Evolutionary conservation across 2,888 invertebrate species (phyloP), one percentile per base, ranked within the genome.

Genomic region (Lypha dubia): DNA sequence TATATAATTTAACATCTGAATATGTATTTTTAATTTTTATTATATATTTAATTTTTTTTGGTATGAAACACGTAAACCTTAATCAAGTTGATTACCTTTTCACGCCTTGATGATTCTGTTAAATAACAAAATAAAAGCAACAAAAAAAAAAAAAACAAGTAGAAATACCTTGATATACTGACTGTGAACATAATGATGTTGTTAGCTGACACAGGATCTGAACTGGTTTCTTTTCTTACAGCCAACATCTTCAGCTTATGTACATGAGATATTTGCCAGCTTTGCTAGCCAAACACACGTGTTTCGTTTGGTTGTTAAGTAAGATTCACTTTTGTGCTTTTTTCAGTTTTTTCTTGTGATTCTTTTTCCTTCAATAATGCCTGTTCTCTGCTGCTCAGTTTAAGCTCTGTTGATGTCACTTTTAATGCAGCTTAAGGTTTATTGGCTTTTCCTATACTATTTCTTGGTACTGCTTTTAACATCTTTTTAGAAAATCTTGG

Each of bases 311-410:
- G 28, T 28, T 81, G 56, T 77, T 83, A 88, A 88, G 87, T 88
- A 88, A 89, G 89, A 89, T 89, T 89, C 89, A 89, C 90, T 89
- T 90, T 89, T 89, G 88, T 79, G 87, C 82, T 85, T 44, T 53
- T 63, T 46, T 17, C 6, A n/a, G 32, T 35, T 3, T 32, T n/a
- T 35, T 58, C 17, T 60, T 1, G 8, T 60, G 1, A 7, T 20
- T 8, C 3, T 17, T 9, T 60, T 83, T 86, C 87, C 84, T 22
- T 65, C 3, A n/a, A 15, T 44, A 20, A 79, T 67, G 53, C 32
- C 24, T 63, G 68, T 75, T 28, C 38, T 73, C 63, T 67, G 63
- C 74, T 76, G 62, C 75, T 79, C 79, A 82, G 68, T 84, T 60
- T 79, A 38, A 38, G 53, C 79, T 83, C 60, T 60, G 74, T 51